Base-by-base conservation (phyloP, 2,113 vertebrate genomes). In the Pseudorhombus dupliciocellatus region DNA sequence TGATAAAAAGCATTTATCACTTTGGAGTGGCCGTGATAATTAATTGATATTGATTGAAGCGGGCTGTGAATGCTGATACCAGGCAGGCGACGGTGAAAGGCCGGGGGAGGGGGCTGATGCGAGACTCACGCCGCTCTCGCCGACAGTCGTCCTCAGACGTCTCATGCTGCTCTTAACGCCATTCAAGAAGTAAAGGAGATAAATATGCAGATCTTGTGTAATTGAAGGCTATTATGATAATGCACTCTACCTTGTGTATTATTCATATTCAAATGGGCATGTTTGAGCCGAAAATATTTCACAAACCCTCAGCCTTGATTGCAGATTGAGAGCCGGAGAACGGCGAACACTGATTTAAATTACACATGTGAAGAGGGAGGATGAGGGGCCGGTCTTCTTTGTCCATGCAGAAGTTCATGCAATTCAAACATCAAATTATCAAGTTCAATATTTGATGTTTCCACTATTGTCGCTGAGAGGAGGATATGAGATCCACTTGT, bases 211-310 rank as follows among this genome's bases (percentile, higher is more conserved):
- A 91, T 75, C 78, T 70, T 71, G 60, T 79, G 85, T 92, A 92
- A 91, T 91, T 89, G 88, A 88, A 89, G 77, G 79, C 78, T 75
- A 85, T 92, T 91, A 92, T 83, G 80, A 81, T 90, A 91, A 93
- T 89, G 87, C 78, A 85, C 83, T 87, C 85, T 79, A 90, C 84
- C 87, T 87, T 89, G 83, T 88, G 77, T 89, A 86, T 87, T 81
- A 91, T 91, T 92, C 88, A 88, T 87, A 86, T 87, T 89, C 77
- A 91, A 92, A 92, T 87, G 66, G 87, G 40, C 75, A 84, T 70
- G 76, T 91, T 91, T 78, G 75, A 80, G 89, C 78, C 42, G 78
- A 84, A 84, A 83, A 86, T 83, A 80, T 89, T 81, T 83, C 89
- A 75, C 69, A 73, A 73, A 80, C 73, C 80, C 87, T 89, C 85